These are phyloP conservation scores for Drosophila parvula DNA, from an alignment of 1,140 invertebrate genomes.

Conservation along the genomic window DNA sequence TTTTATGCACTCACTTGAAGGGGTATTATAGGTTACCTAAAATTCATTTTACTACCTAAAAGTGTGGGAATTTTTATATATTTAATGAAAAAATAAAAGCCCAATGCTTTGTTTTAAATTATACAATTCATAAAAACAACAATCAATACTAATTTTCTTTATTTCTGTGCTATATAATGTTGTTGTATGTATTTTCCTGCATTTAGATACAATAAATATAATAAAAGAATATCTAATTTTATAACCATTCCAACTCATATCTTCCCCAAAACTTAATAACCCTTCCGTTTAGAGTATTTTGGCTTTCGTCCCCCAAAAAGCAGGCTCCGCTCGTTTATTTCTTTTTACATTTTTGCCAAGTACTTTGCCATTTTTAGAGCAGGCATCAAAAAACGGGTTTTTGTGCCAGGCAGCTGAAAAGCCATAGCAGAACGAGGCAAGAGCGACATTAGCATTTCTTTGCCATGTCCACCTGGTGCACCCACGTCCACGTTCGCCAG, in stretches of 20 bases:
- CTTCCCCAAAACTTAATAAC: background rate
- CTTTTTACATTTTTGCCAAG: constrained; percentile 31
- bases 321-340: constrained; percentile 5
- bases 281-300: constrained; percentile 9
- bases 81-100: background rate
- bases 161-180: too few species aligned
- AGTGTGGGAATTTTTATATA: too few species aligned
- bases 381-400: constrained; percentile 58
- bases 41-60: background rate
- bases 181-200: too few species aligned
- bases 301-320: background rate
- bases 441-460: constrained; percentile 72
- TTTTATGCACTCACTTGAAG: background rate
- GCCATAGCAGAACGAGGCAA: constrained; percentile 15
- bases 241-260: background rate
- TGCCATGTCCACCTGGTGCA: constrained; percentile 53
- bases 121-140: too few species aligned
- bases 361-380: constrained; percentile 52
- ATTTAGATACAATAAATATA: too few species aligned
- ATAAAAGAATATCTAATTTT: background rate
- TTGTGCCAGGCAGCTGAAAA: constrained; percentile 48
- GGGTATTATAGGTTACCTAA: background rate
- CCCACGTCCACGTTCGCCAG: constrained; percentile 3
- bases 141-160: too few species aligned
- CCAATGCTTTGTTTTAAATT: too few species aligned